Conservation (phyloP, 2,113 vertebrate species). For the Xiphorhynchus elegans region DNA sequence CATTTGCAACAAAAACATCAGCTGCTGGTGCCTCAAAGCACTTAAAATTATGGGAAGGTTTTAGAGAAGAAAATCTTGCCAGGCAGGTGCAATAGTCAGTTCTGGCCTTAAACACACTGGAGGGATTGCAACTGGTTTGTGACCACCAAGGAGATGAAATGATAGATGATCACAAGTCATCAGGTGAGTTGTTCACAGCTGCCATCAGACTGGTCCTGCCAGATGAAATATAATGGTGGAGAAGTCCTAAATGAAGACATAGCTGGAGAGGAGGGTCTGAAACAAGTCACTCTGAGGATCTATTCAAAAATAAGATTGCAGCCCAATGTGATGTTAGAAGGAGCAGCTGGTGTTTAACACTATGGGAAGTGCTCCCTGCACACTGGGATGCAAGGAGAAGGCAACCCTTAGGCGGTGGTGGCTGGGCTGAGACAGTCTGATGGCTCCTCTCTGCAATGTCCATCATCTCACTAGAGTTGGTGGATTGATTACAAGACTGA, state of each 20-base stretch:
- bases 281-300: neutral
- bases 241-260: neutral
- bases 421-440: neutral
- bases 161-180: neutral
- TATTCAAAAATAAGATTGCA: neutral
- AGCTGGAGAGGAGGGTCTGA: neutral
- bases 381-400: neutral
- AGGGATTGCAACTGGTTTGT: neutral
- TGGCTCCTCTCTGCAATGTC: neutral
- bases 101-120: neutral
- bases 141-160: neutral
- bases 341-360: neutral
- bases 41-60: neutral
- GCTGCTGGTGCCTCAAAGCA: neutral
- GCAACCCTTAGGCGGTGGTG: neutral
- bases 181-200: neutral
- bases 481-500: neutral
- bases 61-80: neutral
- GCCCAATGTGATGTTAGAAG: neutral
- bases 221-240: fast-evolving
- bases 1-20: neutral
- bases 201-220: neutral
- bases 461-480: fast-evolving
- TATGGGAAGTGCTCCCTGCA: neutral
- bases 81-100: neutral